Percentiles rank a stretch among this genome's conserved stretches.
These are phyloP conservation scores for Sebastes reedi DNA, from an alignment of 2,797 vertebrate genomes.

Conservation along the genomic window DNA sequence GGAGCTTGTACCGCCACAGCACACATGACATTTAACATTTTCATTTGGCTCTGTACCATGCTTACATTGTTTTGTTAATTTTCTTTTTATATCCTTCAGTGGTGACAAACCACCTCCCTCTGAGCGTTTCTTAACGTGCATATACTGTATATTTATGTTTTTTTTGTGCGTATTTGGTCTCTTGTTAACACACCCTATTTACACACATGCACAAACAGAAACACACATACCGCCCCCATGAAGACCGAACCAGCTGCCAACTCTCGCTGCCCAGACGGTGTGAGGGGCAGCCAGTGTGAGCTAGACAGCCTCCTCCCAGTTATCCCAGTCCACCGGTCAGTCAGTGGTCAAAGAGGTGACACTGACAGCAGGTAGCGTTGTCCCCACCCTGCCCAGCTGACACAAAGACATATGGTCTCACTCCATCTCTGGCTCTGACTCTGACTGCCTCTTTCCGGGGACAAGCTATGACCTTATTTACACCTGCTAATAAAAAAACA, in stretches of 20 bases:
- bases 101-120: neutral
- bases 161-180: neutral
- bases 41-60: neutral
- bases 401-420: constrained; percentile 65
- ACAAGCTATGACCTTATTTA: constrained; percentile 18
- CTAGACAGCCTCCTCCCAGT: constrained; percentile 53
- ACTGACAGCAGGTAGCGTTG: constrained; percentile 56
- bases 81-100: neutral
- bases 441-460: neutral
- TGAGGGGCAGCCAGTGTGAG: constrained; percentile 54
- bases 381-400: constrained; percentile 41
- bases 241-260: constrained; percentile 35
- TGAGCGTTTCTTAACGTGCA: neutral
- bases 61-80: neutral
- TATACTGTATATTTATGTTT: neutral
- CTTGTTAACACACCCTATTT: neutral
- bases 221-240: neutral
- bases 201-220: neutral
- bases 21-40: neutral
- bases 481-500: neutral
- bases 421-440: constrained; percentile 51
- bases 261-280: constrained; percentile 38
- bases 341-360: constrained; percentile 67
- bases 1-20: neutral
- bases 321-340: constrained; percentile 44